Evolutionary conservation across 92 coral and sea anemone species (phyloP), one percentile per base, ranked within the genome.

Genomic region (Umimayanthus kanabou): DNA sequence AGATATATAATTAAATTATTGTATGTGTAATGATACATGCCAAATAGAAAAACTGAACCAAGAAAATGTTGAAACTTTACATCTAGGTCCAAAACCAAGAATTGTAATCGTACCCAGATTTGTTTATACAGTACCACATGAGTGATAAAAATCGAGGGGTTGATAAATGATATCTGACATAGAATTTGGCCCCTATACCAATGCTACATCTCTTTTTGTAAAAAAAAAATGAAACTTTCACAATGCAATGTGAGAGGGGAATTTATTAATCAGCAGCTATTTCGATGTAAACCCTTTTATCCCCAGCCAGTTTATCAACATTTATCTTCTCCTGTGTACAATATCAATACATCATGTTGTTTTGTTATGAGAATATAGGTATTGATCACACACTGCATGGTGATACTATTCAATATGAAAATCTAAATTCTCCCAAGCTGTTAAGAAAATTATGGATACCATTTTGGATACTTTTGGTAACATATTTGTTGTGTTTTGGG

Each of bases 21-120:
- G n/a, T n/a, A n/a, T 72, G 76, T 72, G 76, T 72, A 33, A 33
- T 70, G 75, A 70, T 70, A 70, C 75, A 70, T 70, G 75, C 75
- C 75, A 70, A 22, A 70, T 72, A 72, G 43, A 72, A 28, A n/a
- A 72, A 25, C 76, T 72, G 39, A 72, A 72, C 39, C 76, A n/a
- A n/a, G n/a, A n/a, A n/a, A 72, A 72, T 72, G 76, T 72, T 72
- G 76, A 72, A 72, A n/a, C 76, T 72, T 72, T 72, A 72, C 76
- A 72, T 72, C 76, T 72, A 72, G 53, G 53, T 47, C 53, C 53
- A 47, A 47, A 47, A 47, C 53, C 53, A 47, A 47, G 76, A 72
- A 72, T 72, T 25, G 76, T 72, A 72, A 72, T 72, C 76, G 26
- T 72, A 72, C 26, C n/a, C 76, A n/a, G n/a, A n/a, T n/a, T n/a